Base-by-base conservation (phyloP, 2,113 vertebrate genomes). In the Lutjanus erythropterus region DNA sequence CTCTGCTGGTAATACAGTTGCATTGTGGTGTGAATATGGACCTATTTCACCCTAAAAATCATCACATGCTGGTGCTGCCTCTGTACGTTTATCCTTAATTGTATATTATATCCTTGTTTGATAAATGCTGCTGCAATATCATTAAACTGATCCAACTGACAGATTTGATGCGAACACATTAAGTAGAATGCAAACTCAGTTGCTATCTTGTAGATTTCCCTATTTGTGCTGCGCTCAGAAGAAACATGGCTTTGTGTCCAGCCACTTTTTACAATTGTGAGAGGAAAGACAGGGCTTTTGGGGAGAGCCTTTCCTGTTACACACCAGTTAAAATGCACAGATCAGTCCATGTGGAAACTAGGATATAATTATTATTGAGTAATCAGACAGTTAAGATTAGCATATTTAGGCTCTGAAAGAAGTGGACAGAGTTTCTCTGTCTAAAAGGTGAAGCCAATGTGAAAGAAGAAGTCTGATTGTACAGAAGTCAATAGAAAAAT, bases 21-120 rank as follows among this genome's bases (percentile, higher is more conserved):
- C 14, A 61, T 59, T 82, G 72, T 69, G 42, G 42, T 42, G 29
- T 46, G 21, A 59, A 33, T 10, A 2, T 2, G 2, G 80, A 91
- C 69, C 35, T 80, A 14, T 39, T 39, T 68, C 5, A 68, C 39
- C 21, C 55, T 67, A 23, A 61, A n/a, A 61, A 53, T 12, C 1
- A 7, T 27, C 4, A 23, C 27, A 35, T 31, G n/a, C 9, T 23
- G 11, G 15, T 2, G 3, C 42, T 41, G 8, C 66, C 27, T 6
- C 39, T 50, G 21, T 21, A 46, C 16, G 10, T 66, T 47, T 71
- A 31, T 52, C 19, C 52, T 29, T 35, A 44, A 59, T 41, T 39
- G 3, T 39, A 4, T 55, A 55, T 23, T 55, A 6, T 47, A 60
- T 47, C 3, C 2, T 46, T 6, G 35, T 25, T 31, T 53, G 6